Conservation (phyloP, 2,888 invertebrate species). For the Trisateles emortualis region DNA sequence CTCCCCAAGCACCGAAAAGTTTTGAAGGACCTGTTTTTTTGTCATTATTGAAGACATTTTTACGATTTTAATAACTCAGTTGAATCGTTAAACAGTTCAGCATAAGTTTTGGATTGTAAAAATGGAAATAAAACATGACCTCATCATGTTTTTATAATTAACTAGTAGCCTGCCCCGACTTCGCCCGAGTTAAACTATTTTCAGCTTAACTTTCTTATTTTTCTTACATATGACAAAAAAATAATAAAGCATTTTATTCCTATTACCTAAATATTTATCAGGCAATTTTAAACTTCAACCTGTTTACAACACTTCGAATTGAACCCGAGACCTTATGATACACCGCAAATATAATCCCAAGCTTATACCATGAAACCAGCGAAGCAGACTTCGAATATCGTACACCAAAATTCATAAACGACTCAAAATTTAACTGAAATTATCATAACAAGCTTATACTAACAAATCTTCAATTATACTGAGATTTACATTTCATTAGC, state of each 20-base stretch:
- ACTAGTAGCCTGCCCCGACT: no score
- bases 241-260: no score
- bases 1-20: constrained; percentile 32
- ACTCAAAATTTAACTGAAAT: constrained; percentile 2
- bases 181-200: no score
- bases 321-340: no score
- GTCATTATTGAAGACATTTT: constrained; percentile 13
- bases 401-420: not conserved
- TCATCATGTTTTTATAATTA: not conserved
- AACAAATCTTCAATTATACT: constrained; percentile 15
- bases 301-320: no score
- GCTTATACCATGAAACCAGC: no score
- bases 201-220: no score
- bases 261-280: no score
- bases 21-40: constrained; percentile 29
- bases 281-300: no score
- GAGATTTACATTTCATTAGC: constrained; percentile 33
- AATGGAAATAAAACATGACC: not conserved
- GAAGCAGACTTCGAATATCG: not conserved
- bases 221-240: no score
- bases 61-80: constrained; percentile 7
- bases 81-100: constrained; percentile 7
- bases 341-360: no score
- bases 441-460: constrained; percentile 13
- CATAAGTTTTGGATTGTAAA: not conserved